A percentile compares a stretch with the other conserved stretches of the same genome.
Conservation (phyloP, 1,140 invertebrate species). For the Brachionus koreanus region DNA sequence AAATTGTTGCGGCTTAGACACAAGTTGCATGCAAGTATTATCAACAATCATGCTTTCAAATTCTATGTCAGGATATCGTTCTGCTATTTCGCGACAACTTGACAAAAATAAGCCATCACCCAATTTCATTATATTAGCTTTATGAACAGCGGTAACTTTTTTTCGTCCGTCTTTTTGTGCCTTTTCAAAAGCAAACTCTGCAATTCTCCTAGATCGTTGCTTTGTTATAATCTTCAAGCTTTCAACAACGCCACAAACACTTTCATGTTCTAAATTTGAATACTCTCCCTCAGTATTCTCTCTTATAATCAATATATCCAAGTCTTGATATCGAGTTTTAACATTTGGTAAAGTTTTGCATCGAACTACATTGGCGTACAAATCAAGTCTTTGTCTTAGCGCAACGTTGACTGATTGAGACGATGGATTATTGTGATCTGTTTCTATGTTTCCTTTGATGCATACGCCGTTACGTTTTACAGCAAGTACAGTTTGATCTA, state of each 20-base stretch:
- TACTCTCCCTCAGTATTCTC: constrained; percentile 99
- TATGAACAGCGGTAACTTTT: constrained; percentile 78
- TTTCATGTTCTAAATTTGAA: constrained; percentile 89
- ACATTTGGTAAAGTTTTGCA: constrained; percentile 87
- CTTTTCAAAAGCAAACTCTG: constrained; percentile 99
- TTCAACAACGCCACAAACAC: constrained; percentile 85
- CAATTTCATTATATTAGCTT: constrained; percentile 98
- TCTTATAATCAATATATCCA: constrained; percentile 92
- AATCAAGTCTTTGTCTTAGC: constrained; percentile 71
- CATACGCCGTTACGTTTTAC: constrained; percentile 37
- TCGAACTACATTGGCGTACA: constrained; percentile 96
- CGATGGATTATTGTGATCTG: constrained; percentile 35
- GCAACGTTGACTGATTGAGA: constrained; percentile 26
- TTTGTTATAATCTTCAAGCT: constrained; percentile 85
- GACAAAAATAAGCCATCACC: constrained; percentile 89
- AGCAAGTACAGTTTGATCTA: constrained; percentile 17
- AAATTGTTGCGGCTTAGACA: constrained; percentile 92
- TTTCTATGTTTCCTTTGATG: constrained; percentile 44
- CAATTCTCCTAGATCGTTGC: constrained; percentile 84
- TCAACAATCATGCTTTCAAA: constrained; percentile 97
- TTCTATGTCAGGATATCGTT: constrained; percentile 82
- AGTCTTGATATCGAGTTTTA: constrained; percentile 78
- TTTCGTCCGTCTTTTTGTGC: constrained; percentile 82
- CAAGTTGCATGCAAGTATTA: constrained; percentile 96
- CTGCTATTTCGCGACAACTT: constrained; percentile 74